Evolutionary conservation across 2,113 vertebrate species (phyloP), one percentile per base, ranked within the genome.

Genomic region (Dasyprocta punctata): DNA sequence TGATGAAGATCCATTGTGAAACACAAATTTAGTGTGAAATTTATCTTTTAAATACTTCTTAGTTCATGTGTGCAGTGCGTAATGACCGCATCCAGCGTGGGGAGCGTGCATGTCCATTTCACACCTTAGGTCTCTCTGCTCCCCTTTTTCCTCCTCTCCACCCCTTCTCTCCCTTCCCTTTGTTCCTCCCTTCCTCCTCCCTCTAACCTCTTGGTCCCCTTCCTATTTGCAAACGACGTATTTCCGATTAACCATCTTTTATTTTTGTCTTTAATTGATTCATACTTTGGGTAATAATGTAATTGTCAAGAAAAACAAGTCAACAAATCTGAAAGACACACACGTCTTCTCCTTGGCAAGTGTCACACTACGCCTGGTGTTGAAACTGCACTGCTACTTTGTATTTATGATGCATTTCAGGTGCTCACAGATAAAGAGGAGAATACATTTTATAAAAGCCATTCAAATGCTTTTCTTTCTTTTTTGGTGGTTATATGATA

Each of bases 381-480:
- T 96, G 87, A 89, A 88, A 97, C 1, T 95, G 20, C 24, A 73
- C 36, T 78, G 65, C 22, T 77, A 36, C 14, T 90, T 96, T 83
- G n/a, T 84, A 67, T 56, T 78, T 65, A 92, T 77, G 24, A 83
- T 92, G 41, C 91, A 82, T 56, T 16, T 24, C 33, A 44, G 20
- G 82, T 89, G 22, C 36, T 94, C 0, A 5, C 11, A 41, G 33
- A 88, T 78, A 95, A 19, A 80, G 86, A 96, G 38, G n/a, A 30
- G 20, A 75, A n/a, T 52, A 3, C 73, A 60, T 78, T 90, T 89
- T 0, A 9, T 85, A 86, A 94, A 78, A 61, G 86, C 44, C 14
- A 92, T 6, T 90, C 58, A 95, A 63, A 73, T 81, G 22, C 2
- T 90, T 90, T 69, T 60, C 47, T 88, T 88, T 93, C 47, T 88